Conservation (phyloP, 2,113 vertebrate genomes). For the Heloderma charlesbogerti region DNA sequence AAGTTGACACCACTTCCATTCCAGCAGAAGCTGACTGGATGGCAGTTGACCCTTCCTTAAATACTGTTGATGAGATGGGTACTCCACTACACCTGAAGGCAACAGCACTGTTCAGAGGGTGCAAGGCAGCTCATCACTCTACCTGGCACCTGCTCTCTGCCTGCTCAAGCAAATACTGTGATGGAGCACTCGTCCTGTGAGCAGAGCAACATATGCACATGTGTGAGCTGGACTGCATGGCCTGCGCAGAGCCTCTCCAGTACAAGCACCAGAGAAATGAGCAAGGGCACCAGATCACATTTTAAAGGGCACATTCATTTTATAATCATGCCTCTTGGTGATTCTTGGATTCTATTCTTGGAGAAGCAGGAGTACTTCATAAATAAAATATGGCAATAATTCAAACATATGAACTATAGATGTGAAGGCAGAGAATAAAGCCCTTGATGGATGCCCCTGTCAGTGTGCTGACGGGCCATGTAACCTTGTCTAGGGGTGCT, state of each 20-base stretch:
- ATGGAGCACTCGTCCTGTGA: neutral
- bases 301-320: neutral
- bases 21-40: neutral
- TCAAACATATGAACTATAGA: conserved; percentile 22
- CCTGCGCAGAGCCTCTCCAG: neutral
- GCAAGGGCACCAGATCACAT: neutral
- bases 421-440: conserved; percentile 42
- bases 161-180: neutral
- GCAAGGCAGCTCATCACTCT: neutral
- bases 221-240: neutral
- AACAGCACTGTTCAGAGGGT: neutral
- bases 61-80: neutral
- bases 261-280: neutral
- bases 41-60: neutral
- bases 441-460: conserved; percentile 4
- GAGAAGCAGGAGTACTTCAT: conserved; percentile 45
- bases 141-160: neutral
- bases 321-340: neutral
- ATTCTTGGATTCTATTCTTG: neutral
- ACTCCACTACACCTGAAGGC: neutral
- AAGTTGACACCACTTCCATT: neutral
- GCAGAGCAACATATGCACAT: neutral
- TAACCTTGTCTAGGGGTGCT: neutral
- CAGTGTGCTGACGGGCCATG: conserved; percentile 18
- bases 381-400: conserved; percentile 51